Evolutionary conservation across 2,888 invertebrate genomes (phyloP), one percentile per base, ranked within the genome.

Genomic region (Pheosia gnoma): DNA sequence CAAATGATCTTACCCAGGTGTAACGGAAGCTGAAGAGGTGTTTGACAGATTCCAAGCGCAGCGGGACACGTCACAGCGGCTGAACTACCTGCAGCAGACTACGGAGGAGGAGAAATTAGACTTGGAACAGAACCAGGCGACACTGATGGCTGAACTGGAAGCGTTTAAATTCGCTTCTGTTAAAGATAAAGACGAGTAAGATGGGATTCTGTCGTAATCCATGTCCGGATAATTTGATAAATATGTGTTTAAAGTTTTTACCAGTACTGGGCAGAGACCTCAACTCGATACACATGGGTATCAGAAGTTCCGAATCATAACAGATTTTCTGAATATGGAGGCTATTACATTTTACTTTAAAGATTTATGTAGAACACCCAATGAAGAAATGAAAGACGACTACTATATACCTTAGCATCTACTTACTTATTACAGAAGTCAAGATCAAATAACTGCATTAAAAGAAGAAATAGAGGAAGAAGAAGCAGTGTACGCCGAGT

Each of bases 121-220:
- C 54, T 80, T 97, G 65, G 97, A 97, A 80, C 93, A 94, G 45
- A 94, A 94, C 41, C 95, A 96, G 66, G 95, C 97, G 13, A 87
- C 91, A 0, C 91, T 97, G 51, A 94, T 95, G 67, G 94, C 94
- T 0, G 96, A 97, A 80, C 88, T 97, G 59, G 97, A 97, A 77
- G 95, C 95, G 3, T 96, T 95, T 66, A 97, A 97, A 84, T 97
- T 96, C 83, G 96, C 96, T 0, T 97, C 97, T 71, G 96, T 96
- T 10, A 96, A 96, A 84, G 97, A 97, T 77, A 96, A 95, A 65
- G 97, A 97, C 89, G 96, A 96, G 97, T 97, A 87, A 92, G 95
- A 88, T 52, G 47, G 25, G 25, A 25, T 25, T 25, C 25, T 25
- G 25, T 25, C 25, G 25, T 25, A 25, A 25, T 25, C 25, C 25